phyloP scores from a whole-genome alignment of 2,113 vertebrate genomes.

The Anoplopoma fimbria region DNA sequence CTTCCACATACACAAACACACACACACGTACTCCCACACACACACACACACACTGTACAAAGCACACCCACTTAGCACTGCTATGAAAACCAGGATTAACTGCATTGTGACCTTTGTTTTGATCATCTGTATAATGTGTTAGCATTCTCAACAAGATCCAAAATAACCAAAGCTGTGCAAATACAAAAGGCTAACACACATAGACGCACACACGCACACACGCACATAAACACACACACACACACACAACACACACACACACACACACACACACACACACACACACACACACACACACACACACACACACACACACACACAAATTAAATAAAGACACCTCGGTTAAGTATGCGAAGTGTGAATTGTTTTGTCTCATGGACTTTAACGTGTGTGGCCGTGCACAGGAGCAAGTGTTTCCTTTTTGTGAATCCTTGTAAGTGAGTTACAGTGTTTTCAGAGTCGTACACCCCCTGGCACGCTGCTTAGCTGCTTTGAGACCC shows the following conservation, averaged over 20 bases:
- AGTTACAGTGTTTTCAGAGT: constrained; percentile 17
- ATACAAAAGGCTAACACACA: constrained; percentile 20
- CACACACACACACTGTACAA: constrained; percentile 35
- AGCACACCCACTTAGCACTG: constrained; percentile 10
- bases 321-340: constrained; percentile 36
- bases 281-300: constrained; percentile 2
- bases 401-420: constrained; percentile 4
- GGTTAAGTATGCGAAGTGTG: constrained; percentile 35
- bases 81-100: constrained; percentile 59
- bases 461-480: constrained; percentile 14
- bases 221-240: constrained; percentile 5
- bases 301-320: constrained; percentile 20
- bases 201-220: constrained; percentile 4
- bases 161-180: constrained; percentile 75
- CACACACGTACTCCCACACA: constrained; percentile 13
- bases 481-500: constrained; percentile 40
- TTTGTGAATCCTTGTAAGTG: constrained; percentile 19
- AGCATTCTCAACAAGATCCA: constrained; percentile 51
- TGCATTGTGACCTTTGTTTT: constrained; percentile 68
- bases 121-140: constrained; percentile 58
- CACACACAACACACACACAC: not conserved
- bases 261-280: constrained; percentile 9
- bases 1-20: constrained; percentile 19
- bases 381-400: constrained; percentile 31
- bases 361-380: constrained; percentile 22